phyloP scores from a whole-genome alignment of 2,113 vertebrate species.

The Anseranas semipalmata region DNA sequence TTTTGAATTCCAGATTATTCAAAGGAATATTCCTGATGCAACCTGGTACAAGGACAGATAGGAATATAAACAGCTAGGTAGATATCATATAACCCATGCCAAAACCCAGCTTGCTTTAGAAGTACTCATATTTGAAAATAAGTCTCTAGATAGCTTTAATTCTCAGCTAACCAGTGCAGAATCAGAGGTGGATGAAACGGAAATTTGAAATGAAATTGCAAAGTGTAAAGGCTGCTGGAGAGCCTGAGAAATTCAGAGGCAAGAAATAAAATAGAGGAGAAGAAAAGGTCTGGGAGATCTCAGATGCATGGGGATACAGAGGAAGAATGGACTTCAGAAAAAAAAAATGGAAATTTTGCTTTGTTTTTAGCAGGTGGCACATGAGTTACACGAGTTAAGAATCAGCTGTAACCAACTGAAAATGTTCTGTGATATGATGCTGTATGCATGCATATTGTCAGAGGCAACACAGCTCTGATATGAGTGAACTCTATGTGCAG shows the following conservation, averaged over 20 bases:
- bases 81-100: background rate
- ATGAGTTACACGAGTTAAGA: background rate
- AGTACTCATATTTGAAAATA: background rate
- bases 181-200: background rate
- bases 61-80: background rate
- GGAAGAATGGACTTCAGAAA: background rate
- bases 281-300: background rate
- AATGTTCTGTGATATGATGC: background rate
- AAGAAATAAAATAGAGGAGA: background rate
- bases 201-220: background rate
- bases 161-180: background rate
- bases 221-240: background rate
- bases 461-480: background rate
- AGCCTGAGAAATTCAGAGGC: background rate
- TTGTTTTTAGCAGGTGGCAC: background rate
- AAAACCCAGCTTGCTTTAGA: background rate
- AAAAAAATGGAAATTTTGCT: background rate
- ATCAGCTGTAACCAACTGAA: background rate
- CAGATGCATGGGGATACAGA: background rate
- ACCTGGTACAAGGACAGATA: background rate
- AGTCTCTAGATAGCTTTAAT: background rate
- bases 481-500: background rate
- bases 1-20: too few relatives aligned
- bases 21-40: background rate
- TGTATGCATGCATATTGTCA: background rate